Evolutionary conservation across 2,888 invertebrate genomes (phyloP).

Genomic region (Eurois occulta): DNA sequence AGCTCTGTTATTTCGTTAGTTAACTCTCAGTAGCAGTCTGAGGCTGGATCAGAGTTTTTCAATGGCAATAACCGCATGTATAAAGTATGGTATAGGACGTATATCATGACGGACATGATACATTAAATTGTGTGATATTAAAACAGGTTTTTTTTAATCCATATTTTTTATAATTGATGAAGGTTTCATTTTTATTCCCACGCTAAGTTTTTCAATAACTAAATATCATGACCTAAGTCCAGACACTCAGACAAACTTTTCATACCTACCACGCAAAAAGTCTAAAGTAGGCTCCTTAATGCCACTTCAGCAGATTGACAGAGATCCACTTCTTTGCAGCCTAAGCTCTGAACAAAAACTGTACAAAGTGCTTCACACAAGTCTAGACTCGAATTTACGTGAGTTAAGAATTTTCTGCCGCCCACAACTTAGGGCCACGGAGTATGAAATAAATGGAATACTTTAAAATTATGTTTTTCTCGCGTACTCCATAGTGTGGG

Average conservation of each 20-base stretch:
- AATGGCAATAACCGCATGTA: not conserved
- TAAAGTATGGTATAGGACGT: not conserved
- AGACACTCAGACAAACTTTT: not conserved
- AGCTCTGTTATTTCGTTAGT: not conserved
- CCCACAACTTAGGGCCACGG: slow-evolving; percentile 25
- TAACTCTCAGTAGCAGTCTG: not conserved
- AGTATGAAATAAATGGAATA: slow-evolving; percentile 29
- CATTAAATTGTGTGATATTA: too few species aligned
- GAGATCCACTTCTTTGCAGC: slow-evolving; percentile 33
- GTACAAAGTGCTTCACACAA: slow-evolving; percentile 31
- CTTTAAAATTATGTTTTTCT: not conserved
- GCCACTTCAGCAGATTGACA: slow-evolving; percentile 33
- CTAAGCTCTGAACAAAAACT: slow-evolving; percentile 48
- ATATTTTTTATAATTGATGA: not conserved
- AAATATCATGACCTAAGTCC: not conserved
- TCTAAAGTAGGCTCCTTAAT: not conserved
- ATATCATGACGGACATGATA: too few species aligned
- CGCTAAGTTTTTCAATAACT: not conserved
- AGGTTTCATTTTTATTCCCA: not conserved
- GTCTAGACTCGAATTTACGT: slow-evolving; percentile 50
- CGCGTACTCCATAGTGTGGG: too few species aligned
- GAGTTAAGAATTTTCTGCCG: slow-evolving; percentile 44
- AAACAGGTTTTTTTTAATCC: not conserved
- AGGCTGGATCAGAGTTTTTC: not conserved
- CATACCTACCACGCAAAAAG: slow-evolving; percentile 28